Evolutionary conservation across 1,140 invertebrate genomes (phyloP).

Genomic region (Dolichoris vasculosae): DNA sequence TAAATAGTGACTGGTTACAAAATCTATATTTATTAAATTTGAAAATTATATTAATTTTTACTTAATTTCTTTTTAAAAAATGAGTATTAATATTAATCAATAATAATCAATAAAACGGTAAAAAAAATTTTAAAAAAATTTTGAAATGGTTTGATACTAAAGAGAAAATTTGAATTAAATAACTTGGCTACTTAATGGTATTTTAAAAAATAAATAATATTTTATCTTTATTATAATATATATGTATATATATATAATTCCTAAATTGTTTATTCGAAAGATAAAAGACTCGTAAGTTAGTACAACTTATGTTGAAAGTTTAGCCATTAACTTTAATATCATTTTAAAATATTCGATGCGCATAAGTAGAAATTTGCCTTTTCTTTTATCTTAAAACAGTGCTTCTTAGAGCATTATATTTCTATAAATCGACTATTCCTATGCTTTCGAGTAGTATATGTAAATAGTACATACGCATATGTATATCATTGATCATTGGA

Average conservation of each 20-base stretch:
- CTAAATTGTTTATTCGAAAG: not conserved
- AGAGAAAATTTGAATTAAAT: too few species aligned
- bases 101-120: too few species aligned
- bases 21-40: too few species aligned
- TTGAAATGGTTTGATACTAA: too few species aligned
- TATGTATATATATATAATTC: not conserved
- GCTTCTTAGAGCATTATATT: not conserved
- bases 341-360: not conserved
- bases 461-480: not conserved
- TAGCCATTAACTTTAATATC: not conserved
- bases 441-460: not conserved
- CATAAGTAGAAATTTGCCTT: not conserved
- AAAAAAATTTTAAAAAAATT: too few species aligned
- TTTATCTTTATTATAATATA: too few species aligned
- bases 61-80: too few species aligned
- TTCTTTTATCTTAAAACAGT: not conserved
- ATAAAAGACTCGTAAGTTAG: not conserved
- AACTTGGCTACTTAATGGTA: not conserved
- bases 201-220: not conserved
- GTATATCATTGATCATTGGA: constrained; percentile 23
- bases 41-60: too few species aligned
- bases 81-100: too few species aligned
- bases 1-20: too few species aligned
- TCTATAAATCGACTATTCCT: not conserved
- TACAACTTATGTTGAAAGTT: not conserved